These are phyloP conservation scores for Calyptomena viridis DNA, from an alignment of 2,113 vertebrate genomes.

Conservation along the genomic window DNA sequence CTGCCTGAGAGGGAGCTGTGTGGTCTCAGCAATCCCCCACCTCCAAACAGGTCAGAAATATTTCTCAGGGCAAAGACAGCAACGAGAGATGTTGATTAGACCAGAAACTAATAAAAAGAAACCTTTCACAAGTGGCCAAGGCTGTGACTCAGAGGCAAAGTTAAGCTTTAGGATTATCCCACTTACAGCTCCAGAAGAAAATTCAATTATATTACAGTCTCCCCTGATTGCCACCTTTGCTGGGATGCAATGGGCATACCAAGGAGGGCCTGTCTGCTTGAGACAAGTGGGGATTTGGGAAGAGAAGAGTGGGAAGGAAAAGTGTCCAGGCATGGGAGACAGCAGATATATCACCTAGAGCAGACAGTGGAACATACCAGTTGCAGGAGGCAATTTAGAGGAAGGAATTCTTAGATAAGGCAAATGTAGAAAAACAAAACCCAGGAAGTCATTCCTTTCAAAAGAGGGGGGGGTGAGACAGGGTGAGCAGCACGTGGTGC, in stretches of 20 bases:
- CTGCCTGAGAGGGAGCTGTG: not conserved
- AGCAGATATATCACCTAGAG: not conserved
- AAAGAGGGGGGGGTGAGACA: not conserved
- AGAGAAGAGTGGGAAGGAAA: not conserved
- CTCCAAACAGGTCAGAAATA: not conserved
- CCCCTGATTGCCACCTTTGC: not conserved
- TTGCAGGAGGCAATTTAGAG: not conserved
- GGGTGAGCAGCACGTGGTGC: not conserved
- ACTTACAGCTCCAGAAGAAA: constrained; percentile 5
- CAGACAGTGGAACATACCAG: not conserved
- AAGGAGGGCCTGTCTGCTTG: not conserved
- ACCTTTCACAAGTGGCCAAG: not conserved
- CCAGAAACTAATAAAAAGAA: not conserved
- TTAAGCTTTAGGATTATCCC: constrained; percentile 12
- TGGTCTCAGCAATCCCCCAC: not conserved
- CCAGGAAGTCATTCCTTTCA: not conserved
- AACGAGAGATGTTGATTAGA: not conserved
- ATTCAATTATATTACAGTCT: not conserved
- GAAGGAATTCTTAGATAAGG: not conserved
- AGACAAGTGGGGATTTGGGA: not conserved
- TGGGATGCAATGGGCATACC: not conserved
- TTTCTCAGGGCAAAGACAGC: not conserved
- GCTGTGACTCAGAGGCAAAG: not conserved
- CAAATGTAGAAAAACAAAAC: not conserved
- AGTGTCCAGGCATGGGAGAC: not conserved